phyloP scores from a whole-genome alignment of 2,888 invertebrate species.

The Dorcus parallelipipedus region DNA sequence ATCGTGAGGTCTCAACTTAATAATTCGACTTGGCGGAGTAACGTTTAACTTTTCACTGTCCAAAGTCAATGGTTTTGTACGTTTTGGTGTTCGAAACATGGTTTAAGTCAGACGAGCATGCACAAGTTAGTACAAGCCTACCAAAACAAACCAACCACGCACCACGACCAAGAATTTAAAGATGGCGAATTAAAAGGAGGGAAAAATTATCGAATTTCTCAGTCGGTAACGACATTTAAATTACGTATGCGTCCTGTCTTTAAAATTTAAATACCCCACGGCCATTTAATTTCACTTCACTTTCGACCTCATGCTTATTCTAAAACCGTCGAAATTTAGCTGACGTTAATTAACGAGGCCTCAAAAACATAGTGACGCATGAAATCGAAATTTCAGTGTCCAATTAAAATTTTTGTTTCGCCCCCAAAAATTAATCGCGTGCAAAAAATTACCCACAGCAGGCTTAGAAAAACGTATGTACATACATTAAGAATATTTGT shows the following conservation, averaged over 20 bases:
- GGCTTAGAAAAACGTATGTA: too few species aligned
- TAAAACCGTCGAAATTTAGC: too few species aligned
- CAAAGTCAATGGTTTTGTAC: constrained; percentile 20
- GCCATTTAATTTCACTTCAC: too few species aligned
- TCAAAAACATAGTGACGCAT: too few species aligned
- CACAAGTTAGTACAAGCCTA: constrained; percentile 19
- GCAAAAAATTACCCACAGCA: too few species aligned
- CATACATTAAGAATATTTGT: too few species aligned
- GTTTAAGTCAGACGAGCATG: constrained; percentile 20
- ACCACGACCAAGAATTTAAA: constrained; percentile 17
- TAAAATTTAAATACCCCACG: constrained; percentile 25
- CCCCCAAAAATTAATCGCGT: too few species aligned
- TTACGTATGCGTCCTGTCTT: constrained; percentile 14
- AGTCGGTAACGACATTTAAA: constrained; percentile 21
- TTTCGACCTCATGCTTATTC: too few species aligned
- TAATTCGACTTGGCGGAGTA: constrained; percentile 23
- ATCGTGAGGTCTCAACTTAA: constrained; percentile 20
- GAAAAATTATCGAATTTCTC: constrained; percentile 20
- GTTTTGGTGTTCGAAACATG: constrained; percentile 29
- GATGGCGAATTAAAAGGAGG: constrained; percentile 29
- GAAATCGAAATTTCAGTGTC: too few species aligned
- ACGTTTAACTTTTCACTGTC: constrained; percentile 15
- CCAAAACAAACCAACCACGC: constrained; percentile 26
- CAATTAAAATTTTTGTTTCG: too few species aligned
- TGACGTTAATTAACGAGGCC: too few species aligned